Percentiles rank a stretch among this genome's conserved stretches.
phyloP scores from a whole-genome alignment of 2,888 invertebrate genomes.

The Agonum fuliginosum region DNA sequence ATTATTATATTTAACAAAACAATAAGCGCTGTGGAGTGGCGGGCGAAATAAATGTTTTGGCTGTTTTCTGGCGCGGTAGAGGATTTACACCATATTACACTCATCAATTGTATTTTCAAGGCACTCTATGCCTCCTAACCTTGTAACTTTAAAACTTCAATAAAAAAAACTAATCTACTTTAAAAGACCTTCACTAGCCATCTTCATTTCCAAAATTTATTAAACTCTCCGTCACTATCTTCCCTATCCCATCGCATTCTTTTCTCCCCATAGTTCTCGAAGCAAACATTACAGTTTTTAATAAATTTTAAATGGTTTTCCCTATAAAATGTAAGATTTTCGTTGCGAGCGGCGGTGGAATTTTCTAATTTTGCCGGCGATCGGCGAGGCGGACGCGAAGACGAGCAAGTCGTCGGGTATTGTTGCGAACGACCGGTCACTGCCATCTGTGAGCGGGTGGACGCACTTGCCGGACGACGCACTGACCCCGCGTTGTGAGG shows the following conservation, averaged over 20 bases:
- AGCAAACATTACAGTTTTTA: conserved; percentile 49
- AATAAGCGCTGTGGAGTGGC: no score
- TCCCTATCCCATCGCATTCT: not conserved
- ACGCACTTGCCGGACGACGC: conserved; percentile 64
- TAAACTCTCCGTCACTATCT: not conserved
- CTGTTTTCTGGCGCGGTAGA: no score
- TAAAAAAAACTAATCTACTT: not conserved
- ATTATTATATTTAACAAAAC: no score
- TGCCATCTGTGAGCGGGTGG: conserved; percentile 69
- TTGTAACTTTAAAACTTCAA: no score
- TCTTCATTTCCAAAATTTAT: not conserved
- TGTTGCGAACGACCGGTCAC: conserved; percentile 61
- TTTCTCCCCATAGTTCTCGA: not conserved
- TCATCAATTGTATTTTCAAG: no score
- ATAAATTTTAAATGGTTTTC: conserved; percentile 57
- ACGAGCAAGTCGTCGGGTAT: conserved; percentile 25
- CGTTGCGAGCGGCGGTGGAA: conserved; percentile 38
- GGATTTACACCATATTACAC: no score
- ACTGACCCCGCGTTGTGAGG: not conserved
- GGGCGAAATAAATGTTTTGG: no score
- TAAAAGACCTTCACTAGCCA: no score
- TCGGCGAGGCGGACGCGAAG: not conserved
- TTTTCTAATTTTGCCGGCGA: conserved; percentile 56
- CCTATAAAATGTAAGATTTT: conserved; percentile 58
- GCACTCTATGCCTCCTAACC: no score